Conservation (phyloP, 2,113 vertebrate genomes). For the Empidonax alnorum region DNA sequence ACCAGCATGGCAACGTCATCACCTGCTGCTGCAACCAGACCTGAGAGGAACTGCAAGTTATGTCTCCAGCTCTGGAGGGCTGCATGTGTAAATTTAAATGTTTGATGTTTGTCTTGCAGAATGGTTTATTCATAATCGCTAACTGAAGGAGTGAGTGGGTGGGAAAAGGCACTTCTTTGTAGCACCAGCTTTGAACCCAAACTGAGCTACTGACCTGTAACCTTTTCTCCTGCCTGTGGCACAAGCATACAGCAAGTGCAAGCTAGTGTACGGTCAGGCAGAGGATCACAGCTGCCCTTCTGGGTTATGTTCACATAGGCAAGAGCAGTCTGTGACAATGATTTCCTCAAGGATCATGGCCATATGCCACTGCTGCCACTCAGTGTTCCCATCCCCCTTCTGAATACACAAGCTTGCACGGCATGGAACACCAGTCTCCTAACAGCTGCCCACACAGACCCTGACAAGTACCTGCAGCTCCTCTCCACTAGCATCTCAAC, state of each 20-base stretch:
- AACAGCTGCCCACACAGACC: neutral
- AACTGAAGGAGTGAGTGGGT: neutral
- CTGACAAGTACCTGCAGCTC: neutral
- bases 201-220: neutral
- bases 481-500: neutral
- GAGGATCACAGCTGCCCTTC: neutral
- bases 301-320: neutral
- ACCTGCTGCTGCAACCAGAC: neutral
- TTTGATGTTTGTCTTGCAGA: neutral
- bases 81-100: neutral
- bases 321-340: neutral
- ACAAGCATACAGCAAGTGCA: fast-evolving
- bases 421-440: neutral
- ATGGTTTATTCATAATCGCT: neutral
- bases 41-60: neutral
- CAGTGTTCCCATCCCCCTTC: neutral
- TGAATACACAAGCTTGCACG: neutral
- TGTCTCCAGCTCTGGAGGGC: neutral
- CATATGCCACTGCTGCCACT: fast-evolving
- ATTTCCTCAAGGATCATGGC: neutral
- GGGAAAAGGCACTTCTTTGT: neutral
- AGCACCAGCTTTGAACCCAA: neutral
- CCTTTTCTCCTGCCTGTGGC: neutral
- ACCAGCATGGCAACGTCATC: neutral
- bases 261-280: fast-evolving